A percentile compares a stretch with the other conserved stretches of the same genome.
These are phyloP conservation scores for Homarus gammarus DNA, from an alignment of 2,888 invertebrate species.

Conservation along the genomic window DNA sequence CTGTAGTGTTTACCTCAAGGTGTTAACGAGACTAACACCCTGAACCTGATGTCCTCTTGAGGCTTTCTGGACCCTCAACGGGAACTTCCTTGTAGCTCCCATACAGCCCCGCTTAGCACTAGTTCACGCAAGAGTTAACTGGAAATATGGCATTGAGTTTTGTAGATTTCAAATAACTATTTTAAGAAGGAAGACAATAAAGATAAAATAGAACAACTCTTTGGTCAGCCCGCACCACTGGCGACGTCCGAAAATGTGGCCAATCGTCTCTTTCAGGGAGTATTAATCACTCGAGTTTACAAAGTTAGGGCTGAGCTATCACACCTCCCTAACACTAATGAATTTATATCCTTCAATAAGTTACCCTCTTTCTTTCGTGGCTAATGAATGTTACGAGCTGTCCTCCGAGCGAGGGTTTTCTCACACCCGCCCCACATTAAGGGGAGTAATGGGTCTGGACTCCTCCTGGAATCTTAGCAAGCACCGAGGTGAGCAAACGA, in stretches of 20 bases:
- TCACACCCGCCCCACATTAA: background rate
- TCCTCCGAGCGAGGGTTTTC: background rate
- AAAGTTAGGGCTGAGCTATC: background rate
- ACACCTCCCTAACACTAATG: background rate
- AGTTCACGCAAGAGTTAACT: too few relatives aligned
- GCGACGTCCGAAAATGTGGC: background rate
- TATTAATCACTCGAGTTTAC: slow-evolving; percentile 10
- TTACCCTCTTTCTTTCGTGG: background rate
- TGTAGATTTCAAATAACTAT: too few relatives aligned
- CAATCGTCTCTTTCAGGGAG: background rate
- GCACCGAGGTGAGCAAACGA: background rate
- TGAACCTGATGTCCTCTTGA: too few relatives aligned
- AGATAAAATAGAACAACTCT: too few relatives aligned
- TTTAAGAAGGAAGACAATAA: too few relatives aligned
- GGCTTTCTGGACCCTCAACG: too few relatives aligned
- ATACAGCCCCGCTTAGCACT: too few relatives aligned
- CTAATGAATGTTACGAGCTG: slow-evolving; percentile 12
- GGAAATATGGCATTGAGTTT: too few relatives aligned
- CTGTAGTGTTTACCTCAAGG: too few relatives aligned
- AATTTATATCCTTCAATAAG: background rate
- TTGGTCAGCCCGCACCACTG: background rate
- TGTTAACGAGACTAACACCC: too few relatives aligned
- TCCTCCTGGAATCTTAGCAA: background rate
- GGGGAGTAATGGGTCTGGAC: background rate
- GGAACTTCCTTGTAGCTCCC: too few relatives aligned